These are phyloP conservation scores for Polyergus mexicanus DNA, from an alignment of 1,140 invertebrate species.

Conservation along the genomic window DNA sequence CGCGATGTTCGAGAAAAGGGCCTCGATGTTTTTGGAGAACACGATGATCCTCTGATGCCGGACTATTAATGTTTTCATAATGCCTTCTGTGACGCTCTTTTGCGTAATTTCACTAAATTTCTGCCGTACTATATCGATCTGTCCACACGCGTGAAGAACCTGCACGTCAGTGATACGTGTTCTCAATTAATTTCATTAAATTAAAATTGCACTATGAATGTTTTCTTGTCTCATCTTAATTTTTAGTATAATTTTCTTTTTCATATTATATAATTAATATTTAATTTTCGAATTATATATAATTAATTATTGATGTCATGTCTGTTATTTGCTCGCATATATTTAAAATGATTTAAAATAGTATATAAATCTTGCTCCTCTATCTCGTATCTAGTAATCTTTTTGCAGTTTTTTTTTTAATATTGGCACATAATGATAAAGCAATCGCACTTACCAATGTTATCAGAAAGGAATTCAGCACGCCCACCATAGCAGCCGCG, in stretches of 20 bases:
- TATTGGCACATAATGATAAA: not conserved
- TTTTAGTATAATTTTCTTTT: not conserved
- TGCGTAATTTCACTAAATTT: constrained; percentile 3
- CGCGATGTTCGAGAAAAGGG: constrained; percentile 39
- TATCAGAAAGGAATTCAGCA: constrained; percentile 50
- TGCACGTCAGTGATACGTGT: not conserved
- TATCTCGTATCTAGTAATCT: not conserved
- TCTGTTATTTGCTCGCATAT: too few relatives aligned
- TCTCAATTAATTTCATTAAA: not conserved
- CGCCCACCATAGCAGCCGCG: constrained; percentile 12
- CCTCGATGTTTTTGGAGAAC: constrained; percentile 44
- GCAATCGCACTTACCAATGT: constrained; percentile 43
- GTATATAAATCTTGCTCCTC: not conserved
- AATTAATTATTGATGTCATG: too few relatives aligned
- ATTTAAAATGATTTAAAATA: not conserved
- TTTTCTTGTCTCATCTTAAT: not conserved
- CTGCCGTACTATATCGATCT: constrained; percentile 37
- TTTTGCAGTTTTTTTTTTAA: not conserved
- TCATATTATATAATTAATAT: not conserved
- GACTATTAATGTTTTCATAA: constrained; percentile 27
- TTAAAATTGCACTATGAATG: not conserved
- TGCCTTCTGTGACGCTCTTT: not conserved
- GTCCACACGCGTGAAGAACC: constrained; percentile 44
- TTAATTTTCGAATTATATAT: not conserved
- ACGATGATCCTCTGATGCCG: constrained; percentile 26